These are phyloP conservation scores for Tauraco hartlaubi DNA, from an alignment of 2,797 vertebrate species.

Conservation along the genomic window DNA sequence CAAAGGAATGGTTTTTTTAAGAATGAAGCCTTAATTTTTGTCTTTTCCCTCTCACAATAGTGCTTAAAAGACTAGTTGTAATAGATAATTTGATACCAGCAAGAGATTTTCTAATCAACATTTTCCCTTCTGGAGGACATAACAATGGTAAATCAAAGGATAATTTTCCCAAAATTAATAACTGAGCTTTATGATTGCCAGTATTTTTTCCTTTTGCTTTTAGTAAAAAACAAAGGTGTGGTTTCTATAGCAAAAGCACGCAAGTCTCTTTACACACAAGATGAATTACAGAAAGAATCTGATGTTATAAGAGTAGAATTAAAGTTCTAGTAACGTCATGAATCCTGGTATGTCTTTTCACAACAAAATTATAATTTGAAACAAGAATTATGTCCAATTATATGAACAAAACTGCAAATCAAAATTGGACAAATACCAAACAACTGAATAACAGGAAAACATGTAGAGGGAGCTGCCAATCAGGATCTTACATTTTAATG, in stretches of 20 bases:
- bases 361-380: not conserved
- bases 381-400: not conserved
- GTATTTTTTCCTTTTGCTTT: not conserved
- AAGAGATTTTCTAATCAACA: not conserved
- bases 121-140: constrained; percentile 1
- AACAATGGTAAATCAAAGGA: constrained; percentile 16
- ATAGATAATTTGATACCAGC: not conserved
- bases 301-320: not conserved
- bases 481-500: not conserved
- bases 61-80: not conserved
- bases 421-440: not conserved
- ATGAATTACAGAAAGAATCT: not conserved
- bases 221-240: not conserved
- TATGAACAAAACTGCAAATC: not conserved
- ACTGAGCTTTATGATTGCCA: not conserved
- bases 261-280: not conserved
- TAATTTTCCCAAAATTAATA: constrained; percentile 10
- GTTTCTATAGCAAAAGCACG: constrained; percentile 37
- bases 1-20: not conserved
- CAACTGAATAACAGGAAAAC: not conserved
- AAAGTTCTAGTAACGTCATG: not conserved
- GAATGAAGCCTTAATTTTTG: not conserved
- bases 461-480: not conserved
- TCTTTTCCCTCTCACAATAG: not conserved
- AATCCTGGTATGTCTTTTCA: not conserved